These are phyloP conservation scores for Eulithis prunata DNA, from an alignment of 2,888 invertebrate genomes.

Conservation along the genomic window DNA sequence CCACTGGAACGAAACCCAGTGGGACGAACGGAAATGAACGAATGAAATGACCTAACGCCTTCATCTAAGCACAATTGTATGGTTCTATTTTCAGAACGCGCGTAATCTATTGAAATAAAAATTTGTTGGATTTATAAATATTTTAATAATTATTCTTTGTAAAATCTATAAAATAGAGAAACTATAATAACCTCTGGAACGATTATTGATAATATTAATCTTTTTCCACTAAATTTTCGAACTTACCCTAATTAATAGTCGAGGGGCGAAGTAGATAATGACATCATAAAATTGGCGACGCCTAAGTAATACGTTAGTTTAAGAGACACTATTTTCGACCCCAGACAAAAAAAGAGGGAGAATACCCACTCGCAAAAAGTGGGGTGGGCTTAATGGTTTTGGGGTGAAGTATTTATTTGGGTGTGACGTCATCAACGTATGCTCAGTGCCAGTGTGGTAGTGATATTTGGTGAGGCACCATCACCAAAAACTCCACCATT, in stretches of 20 bases:
- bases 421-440: neutral
- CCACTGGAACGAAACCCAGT: too few species aligned
- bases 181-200: neutral
- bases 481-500: too few species aligned
- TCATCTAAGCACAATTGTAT: too few species aligned
- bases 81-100: too few species aligned
- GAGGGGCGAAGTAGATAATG: slow-evolving; percentile 71
- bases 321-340: slow-evolving; percentile 10
- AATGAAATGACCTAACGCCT: too few species aligned
- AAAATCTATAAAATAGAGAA: neutral
- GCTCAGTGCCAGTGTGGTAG: too few species aligned
- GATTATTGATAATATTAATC: slow-evolving; percentile 29
- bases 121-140: too few species aligned
- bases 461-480: too few species aligned
- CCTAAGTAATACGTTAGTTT: slow-evolving; percentile 29
- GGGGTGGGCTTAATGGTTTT: neutral
- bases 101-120: too few species aligned
- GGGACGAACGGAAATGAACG: too few species aligned
- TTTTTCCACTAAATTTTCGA: slow-evolving; percentile 34
- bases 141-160: too few species aligned
- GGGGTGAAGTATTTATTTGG: neutral
- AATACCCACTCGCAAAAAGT: neutral
- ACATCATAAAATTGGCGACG: slow-evolving; percentile 52
- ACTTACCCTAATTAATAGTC: slow-evolving; percentile 76
- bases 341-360: slow-evolving; percentile 2